phyloP scores from a whole-genome alignment of 1,140 invertebrate species.

The Goniozus legneri region DNA sequence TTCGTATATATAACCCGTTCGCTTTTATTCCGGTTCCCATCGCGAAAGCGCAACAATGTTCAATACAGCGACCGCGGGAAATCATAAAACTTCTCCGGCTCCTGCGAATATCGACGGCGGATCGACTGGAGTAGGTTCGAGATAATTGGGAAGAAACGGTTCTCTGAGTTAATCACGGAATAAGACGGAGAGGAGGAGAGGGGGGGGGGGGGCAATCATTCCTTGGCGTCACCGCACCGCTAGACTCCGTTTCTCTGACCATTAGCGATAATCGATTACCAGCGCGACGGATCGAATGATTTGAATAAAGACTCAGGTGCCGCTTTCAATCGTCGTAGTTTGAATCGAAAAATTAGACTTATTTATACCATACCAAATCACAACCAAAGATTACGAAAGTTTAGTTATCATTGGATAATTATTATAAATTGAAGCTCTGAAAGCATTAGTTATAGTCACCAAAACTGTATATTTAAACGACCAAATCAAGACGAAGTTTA shows the following conservation, averaged over 20 bases:
- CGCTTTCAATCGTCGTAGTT: too few species aligned
- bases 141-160: neutral
- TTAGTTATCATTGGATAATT: too few species aligned
- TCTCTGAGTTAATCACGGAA: neutral
- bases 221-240: too few species aligned
- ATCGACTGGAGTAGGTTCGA: neutral
- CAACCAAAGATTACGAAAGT: too few species aligned
- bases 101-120: too few species aligned
- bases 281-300: slow-evolving; percentile 37
- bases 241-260: slow-evolving; percentile 22
- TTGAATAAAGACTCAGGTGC: slow-evolving; percentile 44
- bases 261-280: slow-evolving; percentile 39
- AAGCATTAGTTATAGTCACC: too few species aligned
- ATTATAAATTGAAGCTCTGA: too few species aligned
- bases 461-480: too few species aligned
- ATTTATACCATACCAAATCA: too few species aligned
- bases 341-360: too few species aligned
- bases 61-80: slow-evolving; percentile 6
- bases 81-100: too few species aligned
- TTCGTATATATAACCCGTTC: neutral
- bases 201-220: neutral
- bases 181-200: neutral
- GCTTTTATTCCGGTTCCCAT: neutral
- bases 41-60: neutral
- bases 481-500: too few species aligned